phyloP scores from a whole-genome alignment of 2,888 invertebrate species.

The Heliconius aoede region DNA sequence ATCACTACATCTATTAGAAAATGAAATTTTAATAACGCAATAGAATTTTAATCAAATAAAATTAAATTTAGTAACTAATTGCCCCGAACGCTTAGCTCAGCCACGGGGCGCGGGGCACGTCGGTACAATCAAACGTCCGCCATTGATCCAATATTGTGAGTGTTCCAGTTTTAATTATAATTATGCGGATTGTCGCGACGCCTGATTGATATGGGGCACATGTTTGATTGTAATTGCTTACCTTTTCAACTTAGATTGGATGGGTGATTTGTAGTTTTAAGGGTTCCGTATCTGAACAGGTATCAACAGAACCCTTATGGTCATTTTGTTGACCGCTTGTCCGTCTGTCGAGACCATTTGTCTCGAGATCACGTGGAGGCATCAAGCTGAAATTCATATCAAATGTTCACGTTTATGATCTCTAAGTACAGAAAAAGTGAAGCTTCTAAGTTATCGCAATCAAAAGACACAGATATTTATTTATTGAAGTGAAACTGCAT shows the following conservation, averaged over 20 bases:
- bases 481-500: no score
- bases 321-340: no score
- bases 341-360: no score
- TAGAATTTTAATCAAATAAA: slow-evolving; percentile 60
- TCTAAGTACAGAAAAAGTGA: no score
- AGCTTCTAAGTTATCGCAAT: no score
- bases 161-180: slow-evolving; percentile 46
- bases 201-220: slow-evolving; percentile 40
- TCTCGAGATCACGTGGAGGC: no score
- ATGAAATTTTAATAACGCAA: slow-evolving; percentile 35
- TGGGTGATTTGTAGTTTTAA: slow-evolving; percentile 13
- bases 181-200: slow-evolving; percentile 43
- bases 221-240: slow-evolving; percentile 34
- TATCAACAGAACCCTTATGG: no score
- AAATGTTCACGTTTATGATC: no score
- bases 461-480: no score
- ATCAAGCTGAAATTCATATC: no score
- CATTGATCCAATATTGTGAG: slow-evolving; percentile 56
- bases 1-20: background rate
- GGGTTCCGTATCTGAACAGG: background rate
- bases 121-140: slow-evolving; percentile 57
- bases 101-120: slow-evolving; percentile 53
- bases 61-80: slow-evolving; percentile 63
- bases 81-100: slow-evolving; percentile 56
- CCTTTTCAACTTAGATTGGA: slow-evolving; percentile 22